These are phyloP conservation scores for Stegophylla sp. DNA, from an alignment of 2,888 invertebrate species.

Conservation along the genomic window DNA sequence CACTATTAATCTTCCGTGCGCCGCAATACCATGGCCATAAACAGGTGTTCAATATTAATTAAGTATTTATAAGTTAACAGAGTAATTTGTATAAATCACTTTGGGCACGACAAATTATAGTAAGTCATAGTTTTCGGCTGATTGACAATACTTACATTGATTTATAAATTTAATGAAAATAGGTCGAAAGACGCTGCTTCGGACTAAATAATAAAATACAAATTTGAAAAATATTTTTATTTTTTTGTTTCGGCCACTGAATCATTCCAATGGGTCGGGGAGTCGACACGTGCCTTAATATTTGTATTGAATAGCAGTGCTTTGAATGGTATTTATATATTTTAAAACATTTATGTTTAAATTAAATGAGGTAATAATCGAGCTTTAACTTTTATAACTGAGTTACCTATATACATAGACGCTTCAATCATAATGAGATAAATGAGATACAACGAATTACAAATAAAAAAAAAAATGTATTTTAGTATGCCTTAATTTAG, in stretches of 20 bases:
- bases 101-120: constrained; percentile 18
- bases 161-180: neutral
- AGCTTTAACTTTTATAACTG: constrained; percentile 37
- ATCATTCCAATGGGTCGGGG: constrained; percentile 50
- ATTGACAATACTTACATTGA: neutral
- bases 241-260: constrained; percentile 13
- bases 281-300: constrained; percentile 43
- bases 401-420: constrained; percentile 41
- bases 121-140: constrained; percentile 20
- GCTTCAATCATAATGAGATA: constrained; percentile 43
- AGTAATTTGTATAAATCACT: constrained; percentile 46
- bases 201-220: constrained; percentile 6
- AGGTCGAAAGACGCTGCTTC: neutral
- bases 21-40: constrained; percentile 30
- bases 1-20: constrained; percentile 72
- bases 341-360: constrained; percentile 27
- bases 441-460: constrained; percentile 37
- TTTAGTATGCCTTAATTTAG: constrained; percentile 1
- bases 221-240: neutral
- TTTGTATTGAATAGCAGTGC: constrained; percentile 41
- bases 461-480: neutral
- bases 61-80: constrained; percentile 50
- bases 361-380: constrained; percentile 35
- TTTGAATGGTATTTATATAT: constrained; percentile 22
- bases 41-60: constrained; percentile 54